phyloP scores from a whole-genome alignment of 2,888 invertebrate genomes.

The Cepaea hortensis region DNA sequence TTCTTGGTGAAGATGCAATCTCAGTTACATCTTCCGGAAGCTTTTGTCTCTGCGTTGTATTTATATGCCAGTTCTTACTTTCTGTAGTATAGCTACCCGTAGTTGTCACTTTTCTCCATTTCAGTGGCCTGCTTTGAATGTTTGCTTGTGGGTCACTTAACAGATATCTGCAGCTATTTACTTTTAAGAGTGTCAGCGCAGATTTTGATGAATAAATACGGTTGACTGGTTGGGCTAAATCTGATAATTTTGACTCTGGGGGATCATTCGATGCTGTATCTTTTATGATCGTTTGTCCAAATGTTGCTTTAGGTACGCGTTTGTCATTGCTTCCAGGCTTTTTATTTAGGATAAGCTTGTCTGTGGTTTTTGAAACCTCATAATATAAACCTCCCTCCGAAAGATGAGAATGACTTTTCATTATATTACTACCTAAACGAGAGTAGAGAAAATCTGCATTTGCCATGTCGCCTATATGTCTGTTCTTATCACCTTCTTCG shows the following conservation, averaged over 20 bases:
- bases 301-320: slow-evolving; percentile 10
- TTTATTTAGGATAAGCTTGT: slow-evolving; percentile 40
- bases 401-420: neutral
- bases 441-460: too few species aligned
- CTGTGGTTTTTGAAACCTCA: slow-evolving; percentile 6
- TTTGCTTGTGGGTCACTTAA: neutral
- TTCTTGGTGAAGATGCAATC: neutral
- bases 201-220: slow-evolving; percentile 46
- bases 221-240: neutral
- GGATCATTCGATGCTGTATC: neutral
- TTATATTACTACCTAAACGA: too few species aligned
- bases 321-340: slow-evolving; percentile 14
- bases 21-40: neutral
- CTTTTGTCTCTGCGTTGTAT: neutral
- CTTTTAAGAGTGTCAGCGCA: slow-evolving; percentile 34
- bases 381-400: neutral
- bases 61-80: slow-evolving; percentile 58
- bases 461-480: too few species aligned
- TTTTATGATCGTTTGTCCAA: slow-evolving; percentile 10
- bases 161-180: neutral
- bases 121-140: slow-evolving; percentile 19
- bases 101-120: slow-evolving; percentile 51
- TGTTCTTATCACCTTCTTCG: too few species aligned
- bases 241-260: neutral
- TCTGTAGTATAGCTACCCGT: slow-evolving; percentile 61